These are phyloP conservation scores for Trichogramma dendrolimi DNA, from an alignment of 2,888 invertebrate genomes.

Conservation along the genomic window DNA sequence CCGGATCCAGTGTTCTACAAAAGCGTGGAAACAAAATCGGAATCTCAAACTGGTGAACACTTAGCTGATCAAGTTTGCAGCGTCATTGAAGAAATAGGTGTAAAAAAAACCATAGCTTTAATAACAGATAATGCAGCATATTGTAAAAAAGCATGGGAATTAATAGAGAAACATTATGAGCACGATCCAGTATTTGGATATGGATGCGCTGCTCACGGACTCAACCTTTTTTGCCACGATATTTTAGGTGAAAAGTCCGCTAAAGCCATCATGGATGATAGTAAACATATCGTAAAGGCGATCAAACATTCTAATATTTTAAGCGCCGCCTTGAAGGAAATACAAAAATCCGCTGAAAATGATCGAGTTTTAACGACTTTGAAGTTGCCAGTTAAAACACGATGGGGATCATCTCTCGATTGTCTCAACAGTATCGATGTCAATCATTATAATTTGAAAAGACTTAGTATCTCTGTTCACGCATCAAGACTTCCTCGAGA, in stretches of 20 bases:
- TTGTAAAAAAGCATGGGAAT: conserved; percentile 9
- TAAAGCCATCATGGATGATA: background rate
- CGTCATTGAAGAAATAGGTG: conserved; percentile 17
- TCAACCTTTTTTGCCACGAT: conserved; percentile 12
- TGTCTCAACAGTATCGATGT: conserved; percentile 22
- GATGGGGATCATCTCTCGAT: conserved; percentile 24
- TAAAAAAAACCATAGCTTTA: too few relatives aligned
- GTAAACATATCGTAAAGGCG: conserved; percentile 15
- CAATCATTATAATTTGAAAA: conserved; percentile 28
- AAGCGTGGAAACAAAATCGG: too few relatives aligned
- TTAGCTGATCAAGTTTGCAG: conserved; percentile 3
- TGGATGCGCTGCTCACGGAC: conserved; percentile 14
- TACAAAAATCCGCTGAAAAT: conserved; percentile 17
- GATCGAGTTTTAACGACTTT: conserved; percentile 13
- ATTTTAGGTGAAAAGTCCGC: background rate
- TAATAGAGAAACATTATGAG: conserved; percentile 9
- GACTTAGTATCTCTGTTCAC: conserved; percentile 24
- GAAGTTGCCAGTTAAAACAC: conserved; percentile 26
- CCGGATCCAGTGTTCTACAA: conserved; percentile 12
- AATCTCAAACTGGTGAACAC: conserved; percentile 15
- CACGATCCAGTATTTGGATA: background rate
- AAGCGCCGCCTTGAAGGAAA: conserved; percentile 21
- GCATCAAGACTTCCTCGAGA: background rate
- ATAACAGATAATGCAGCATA: conserved; percentile 19
- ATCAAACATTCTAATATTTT: conserved; percentile 22